Percentiles rank a stretch among this genome's conserved stretches.
Conservation (phyloP, 2,888 invertebrate species). For the Exephanes ischioxanthus region DNA sequence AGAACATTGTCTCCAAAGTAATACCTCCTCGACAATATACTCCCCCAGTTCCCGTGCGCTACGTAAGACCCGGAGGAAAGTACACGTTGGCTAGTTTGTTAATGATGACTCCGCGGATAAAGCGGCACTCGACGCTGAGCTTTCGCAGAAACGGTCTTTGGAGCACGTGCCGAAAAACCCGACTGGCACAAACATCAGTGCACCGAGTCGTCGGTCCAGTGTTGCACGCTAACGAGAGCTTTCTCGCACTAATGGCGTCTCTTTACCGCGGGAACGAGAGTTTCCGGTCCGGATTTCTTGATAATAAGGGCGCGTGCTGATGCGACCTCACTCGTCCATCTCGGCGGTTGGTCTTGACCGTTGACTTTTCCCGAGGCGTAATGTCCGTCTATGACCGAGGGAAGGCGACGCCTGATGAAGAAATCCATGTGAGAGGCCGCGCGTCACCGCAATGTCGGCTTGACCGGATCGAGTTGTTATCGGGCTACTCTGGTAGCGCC, state of each 20-base stretch:
- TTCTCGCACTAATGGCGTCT: constrained; percentile 25
- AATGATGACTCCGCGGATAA: constrained; percentile 5
- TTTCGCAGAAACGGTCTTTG: constrained; percentile 6
- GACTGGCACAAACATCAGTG: not conserved
- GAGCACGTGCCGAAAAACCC: constrained; percentile 9
- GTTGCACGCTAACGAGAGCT: constrained; percentile 13
- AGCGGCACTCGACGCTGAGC: not conserved
- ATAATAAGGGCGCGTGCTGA: constrained; percentile 28
- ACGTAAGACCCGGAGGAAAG: not conserved
- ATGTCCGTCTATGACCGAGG: not conserved
- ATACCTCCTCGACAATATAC: not conserved
- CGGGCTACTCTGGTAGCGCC: not conserved
- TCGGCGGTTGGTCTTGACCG: constrained; percentile 4
- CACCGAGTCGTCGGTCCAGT: constrained; percentile 2
- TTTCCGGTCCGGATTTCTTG: constrained; percentile 8
- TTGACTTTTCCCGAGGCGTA: constrained; percentile 24
- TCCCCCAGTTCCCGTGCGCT: not conserved
- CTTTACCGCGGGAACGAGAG: constrained; percentile 5
- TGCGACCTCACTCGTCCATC: constrained; percentile 4
- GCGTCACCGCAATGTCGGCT: constrained; percentile 10
- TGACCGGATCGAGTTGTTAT: constrained; percentile 23
- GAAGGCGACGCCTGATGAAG: not conserved
- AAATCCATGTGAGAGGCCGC: constrained; percentile 19
- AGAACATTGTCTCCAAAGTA: not conserved
- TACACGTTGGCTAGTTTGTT: constrained; percentile 11